These are phyloP conservation scores for Diuraphis noxia DNA, from an alignment of 1,140 invertebrate genomes.

Conservation along the genomic window DNA sequence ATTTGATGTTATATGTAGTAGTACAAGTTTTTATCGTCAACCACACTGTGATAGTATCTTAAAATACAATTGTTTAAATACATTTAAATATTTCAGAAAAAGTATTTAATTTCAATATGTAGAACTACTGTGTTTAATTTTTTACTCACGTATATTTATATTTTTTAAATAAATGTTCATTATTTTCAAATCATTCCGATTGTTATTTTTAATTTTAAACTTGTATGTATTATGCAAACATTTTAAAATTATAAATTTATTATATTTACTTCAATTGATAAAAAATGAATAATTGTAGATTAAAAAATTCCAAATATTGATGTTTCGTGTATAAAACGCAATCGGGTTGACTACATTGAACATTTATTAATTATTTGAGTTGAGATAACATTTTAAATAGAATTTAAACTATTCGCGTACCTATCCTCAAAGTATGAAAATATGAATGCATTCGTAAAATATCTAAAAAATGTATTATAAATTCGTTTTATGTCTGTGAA, in stretches of 20 bases:
- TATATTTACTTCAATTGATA: not conserved
- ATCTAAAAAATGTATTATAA: not conserved
- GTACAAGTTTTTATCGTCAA: not conserved
- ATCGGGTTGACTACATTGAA: not conserved
- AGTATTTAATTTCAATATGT: not conserved
- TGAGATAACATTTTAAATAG: not conserved
- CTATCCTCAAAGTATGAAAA: not conserved
- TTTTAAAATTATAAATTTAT: not conserved
- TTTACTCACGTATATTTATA: not conserved
- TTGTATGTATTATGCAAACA: not conserved
- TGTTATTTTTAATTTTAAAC: not conserved
- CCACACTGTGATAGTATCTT: not conserved
- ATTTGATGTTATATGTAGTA: not conserved
- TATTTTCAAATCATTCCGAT: not conserved
- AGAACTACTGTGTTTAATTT: not conserved
- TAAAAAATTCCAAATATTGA: not conserved
- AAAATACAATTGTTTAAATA: not conserved
- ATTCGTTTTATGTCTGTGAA: not conserved
- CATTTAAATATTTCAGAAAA: not conserved
- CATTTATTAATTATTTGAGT: not conserved
- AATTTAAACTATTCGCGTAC: not conserved
- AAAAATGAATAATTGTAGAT: not conserved
- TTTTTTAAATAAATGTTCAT: not conserved
- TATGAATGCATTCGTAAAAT: not conserved
- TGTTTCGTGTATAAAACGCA: not conserved